A percentile compares a stretch with the other conserved stretches of the same genome.
These are phyloP conservation scores for Cinara cedri DNA, from an alignment of 2,888 invertebrate species.

Conservation along the genomic window DNA sequence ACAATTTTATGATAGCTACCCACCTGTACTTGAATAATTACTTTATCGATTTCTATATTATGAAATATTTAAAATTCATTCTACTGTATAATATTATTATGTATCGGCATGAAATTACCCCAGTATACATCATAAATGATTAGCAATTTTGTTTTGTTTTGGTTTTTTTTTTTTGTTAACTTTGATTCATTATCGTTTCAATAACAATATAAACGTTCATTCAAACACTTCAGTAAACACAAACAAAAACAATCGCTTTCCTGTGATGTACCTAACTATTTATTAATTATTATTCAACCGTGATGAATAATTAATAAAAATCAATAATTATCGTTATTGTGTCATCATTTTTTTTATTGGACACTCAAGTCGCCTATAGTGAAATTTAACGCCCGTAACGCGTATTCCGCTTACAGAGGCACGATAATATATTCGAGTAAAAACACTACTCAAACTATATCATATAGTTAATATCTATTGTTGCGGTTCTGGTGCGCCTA, in stretches of 20 bases:
- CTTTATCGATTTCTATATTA: not conserved
- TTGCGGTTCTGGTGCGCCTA: not conserved
- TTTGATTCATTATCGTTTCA: not conserved
- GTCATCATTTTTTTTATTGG: not conserved
- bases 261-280: not conserved
- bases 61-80: not conserved
- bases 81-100: not conserved
- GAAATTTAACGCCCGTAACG: not conserved
- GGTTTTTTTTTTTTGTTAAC: too few species aligned
- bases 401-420: not conserved
- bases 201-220: not conserved
- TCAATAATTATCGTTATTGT: too few species aligned
- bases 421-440: too few species aligned
- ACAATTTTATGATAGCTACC: too few species aligned
- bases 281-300: constrained; percentile 27
- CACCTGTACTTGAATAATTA: too few species aligned
- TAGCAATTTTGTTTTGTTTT: not conserved
- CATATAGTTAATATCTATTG: not conserved
- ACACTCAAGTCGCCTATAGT: not conserved
- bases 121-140: too few species aligned
- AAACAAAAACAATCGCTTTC: not conserved
- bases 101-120: not conserved
- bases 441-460: too few species aligned
- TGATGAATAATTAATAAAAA: too few species aligned
- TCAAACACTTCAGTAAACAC: not conserved